Evolutionary conservation across 1,140 invertebrate species (phyloP), one percentile per base, ranked within the genome.

Genomic region (Camponotus vicinus): DNA sequence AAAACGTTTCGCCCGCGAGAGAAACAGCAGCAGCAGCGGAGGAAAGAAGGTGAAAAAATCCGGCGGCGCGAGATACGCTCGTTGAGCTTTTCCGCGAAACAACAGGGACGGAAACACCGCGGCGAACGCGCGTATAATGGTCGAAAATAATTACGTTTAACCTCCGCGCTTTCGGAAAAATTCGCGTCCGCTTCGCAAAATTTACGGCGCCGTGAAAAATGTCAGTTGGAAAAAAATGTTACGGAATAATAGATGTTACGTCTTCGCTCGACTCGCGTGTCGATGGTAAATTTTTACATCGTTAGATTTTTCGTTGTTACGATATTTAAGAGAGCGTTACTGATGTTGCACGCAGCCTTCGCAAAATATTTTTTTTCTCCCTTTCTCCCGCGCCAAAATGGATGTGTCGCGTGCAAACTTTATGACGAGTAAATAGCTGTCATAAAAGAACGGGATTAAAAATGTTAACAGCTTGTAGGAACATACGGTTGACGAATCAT

Each of bases 61-160:
- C 85, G 69, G 77, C 76, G 73, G 85, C 67, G 76, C 80, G 85
- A 87, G 85, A 86, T 75, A 67, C 82, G 73, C 82, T 89, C 79
- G 87, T 82, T 85, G 88, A 84, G 88, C 88, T 88, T 92, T 78
- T 59, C 86, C 83, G 75, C 69, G 52, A 75, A 88, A 91, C 84
- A 91, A 89, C 86, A 70, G 83, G 15, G 42, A 79, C 80, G 84
- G 86, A 86, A 90, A 73, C 69, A 83, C 77, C 59, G 85, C 76
- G 70, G 79, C 57, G 61, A 61, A 64, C 80, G 67, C 67, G 57
- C 63, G 86, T 91, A 52, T 52, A 92, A 91, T 91, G 86, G 80
- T 87, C 83, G 91, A 90, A 92, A 92, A 92, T 92, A 92, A 92
- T 92, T 92, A 57, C 90, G 88, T 88, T 92, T 92, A 92, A 88